Percentiles rank a stretch among this genome's conserved stretches.
phyloP scores from a whole-genome alignment of 2,888 invertebrate genomes.

The Acholoe squamosa region DNA sequence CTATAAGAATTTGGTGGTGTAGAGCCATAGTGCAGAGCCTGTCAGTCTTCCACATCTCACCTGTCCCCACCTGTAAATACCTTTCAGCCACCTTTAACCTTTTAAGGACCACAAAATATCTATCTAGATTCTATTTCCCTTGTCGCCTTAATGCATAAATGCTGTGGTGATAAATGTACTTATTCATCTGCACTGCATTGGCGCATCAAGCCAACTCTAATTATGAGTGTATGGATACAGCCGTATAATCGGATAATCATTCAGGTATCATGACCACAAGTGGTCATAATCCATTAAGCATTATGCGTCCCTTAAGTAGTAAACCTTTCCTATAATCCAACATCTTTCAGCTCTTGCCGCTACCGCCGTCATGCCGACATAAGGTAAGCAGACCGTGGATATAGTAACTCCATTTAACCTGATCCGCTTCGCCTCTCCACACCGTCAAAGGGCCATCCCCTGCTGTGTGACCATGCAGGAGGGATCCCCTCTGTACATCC shows the following conservation, averaged over 20 bases:
- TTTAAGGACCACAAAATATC: no score
- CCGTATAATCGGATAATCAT: no score
- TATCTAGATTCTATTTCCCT: no score
- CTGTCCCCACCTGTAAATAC: no score
- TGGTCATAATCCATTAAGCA: neutral
- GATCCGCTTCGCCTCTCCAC: constrained; percentile 12
- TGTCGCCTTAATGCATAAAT: no score
- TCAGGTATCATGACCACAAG: no score
- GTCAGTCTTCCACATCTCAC: neutral
- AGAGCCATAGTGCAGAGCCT: neutral
- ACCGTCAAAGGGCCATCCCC: neutral
- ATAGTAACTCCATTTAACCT: constrained; percentile 27
- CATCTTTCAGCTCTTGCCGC: neutral
- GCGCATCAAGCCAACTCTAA: no score
- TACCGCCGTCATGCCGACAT: neutral
- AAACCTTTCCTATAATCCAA: neutral
- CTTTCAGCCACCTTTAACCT: neutral
- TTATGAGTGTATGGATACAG: no score
- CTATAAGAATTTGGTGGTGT: no score
- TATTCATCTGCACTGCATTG: no score
- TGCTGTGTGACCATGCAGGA: neutral
- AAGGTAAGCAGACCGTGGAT: neutral
- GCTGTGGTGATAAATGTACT: no score
- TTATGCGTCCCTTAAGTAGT: neutral
- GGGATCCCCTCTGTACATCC: neutral